A percentile compares a stretch with the other conserved stretches of the same genome.
phyloP scores from a whole-genome alignment of 2,888 invertebrate genomes.

The Rhamnusium bicolor region DNA sequence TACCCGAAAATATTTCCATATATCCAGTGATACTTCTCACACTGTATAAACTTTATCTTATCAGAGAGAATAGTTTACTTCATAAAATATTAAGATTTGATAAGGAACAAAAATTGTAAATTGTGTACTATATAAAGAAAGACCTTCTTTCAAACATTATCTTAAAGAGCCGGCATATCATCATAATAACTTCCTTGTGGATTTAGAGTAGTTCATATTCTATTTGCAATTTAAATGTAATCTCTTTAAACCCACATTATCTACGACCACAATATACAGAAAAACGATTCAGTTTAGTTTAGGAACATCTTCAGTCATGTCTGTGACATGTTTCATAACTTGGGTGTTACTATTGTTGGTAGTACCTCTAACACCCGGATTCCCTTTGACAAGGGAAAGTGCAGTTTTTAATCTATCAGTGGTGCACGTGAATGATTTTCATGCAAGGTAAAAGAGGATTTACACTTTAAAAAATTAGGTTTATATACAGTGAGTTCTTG shows the following conservation, averaged over 20 bases:
- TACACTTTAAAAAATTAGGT: constrained; percentile 1
- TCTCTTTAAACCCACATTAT: neutral
- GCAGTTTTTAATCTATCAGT: constrained; percentile 73
- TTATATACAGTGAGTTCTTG: too few relatives aligned
- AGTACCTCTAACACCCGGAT: neutral
- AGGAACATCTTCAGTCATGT: neutral
- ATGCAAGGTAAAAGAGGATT: constrained; percentile 71
- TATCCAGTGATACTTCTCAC: too few relatives aligned
- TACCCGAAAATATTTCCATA: too few relatives aligned
- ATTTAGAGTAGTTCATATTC: neutral
- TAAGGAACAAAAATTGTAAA: neutral
- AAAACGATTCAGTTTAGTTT: neutral
- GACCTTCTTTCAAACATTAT: neutral
- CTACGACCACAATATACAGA: neutral
- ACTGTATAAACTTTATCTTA: too few relatives aligned
- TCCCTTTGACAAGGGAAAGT: neutral
- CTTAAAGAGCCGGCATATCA: neutral
- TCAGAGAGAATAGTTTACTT: too few relatives aligned
- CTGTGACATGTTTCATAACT: neutral
- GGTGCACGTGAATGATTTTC: constrained; percentile 75
- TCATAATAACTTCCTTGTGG: neutral
- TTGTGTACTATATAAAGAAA: too few relatives aligned
- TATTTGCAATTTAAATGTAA: neutral
- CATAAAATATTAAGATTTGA: neutral
- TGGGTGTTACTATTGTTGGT: neutral